Conservation (phyloP, 37 sponge, comb jelly and placozoan species). For the Corticium candelabrum region DNA sequence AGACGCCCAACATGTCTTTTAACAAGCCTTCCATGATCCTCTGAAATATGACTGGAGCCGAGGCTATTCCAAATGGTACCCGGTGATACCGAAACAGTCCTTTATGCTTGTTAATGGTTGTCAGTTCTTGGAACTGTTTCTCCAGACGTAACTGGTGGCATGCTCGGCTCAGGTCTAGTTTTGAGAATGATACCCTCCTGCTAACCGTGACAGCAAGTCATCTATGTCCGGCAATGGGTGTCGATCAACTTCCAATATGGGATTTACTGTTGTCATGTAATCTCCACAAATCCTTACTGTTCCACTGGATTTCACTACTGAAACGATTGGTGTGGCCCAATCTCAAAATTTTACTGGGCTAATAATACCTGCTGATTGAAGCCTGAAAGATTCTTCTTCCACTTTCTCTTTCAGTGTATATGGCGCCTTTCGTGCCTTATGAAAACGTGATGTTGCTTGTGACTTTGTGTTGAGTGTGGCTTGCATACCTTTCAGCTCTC, state of each 20-base stretch:
- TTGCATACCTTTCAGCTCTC: too few relatives aligned
- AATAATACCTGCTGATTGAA: conserved; percentile 16
- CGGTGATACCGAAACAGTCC: too few relatives aligned
- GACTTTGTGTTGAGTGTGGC: too few relatives aligned
- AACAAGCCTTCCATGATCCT: too few relatives aligned
- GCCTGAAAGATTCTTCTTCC: conserved; percentile 8
- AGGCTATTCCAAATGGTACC: too few relatives aligned
- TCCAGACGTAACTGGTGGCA: conserved; percentile 26
- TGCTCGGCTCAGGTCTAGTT: conserved; percentile 18
- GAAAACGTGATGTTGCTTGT: too few relatives aligned
- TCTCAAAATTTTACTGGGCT: not conserved
- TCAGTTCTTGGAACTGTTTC: not conserved
- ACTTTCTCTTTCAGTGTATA: conserved; percentile 9
- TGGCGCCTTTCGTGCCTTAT: too few relatives aligned
- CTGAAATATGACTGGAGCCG: too few relatives aligned
- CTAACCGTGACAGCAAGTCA: conserved; percentile 16
- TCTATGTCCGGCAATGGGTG: conserved; percentile 30
- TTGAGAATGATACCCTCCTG: conserved; percentile 18
- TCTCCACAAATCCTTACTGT: conserved; percentile 12
- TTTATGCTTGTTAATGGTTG: too few relatives aligned
- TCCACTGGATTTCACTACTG: conserved; percentile 15
- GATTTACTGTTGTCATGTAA: conserved; percentile 24
- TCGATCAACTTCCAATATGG: conserved; percentile 10
- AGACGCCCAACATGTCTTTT: too few relatives aligned
- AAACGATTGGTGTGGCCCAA: conserved; percentile 23